Percentiles rank a stretch among this genome's conserved stretches.
Evolutionary conservation across 2,113 vertebrate genomes (phyloP).

Genomic region (Ploceus nigricollis): DNA sequence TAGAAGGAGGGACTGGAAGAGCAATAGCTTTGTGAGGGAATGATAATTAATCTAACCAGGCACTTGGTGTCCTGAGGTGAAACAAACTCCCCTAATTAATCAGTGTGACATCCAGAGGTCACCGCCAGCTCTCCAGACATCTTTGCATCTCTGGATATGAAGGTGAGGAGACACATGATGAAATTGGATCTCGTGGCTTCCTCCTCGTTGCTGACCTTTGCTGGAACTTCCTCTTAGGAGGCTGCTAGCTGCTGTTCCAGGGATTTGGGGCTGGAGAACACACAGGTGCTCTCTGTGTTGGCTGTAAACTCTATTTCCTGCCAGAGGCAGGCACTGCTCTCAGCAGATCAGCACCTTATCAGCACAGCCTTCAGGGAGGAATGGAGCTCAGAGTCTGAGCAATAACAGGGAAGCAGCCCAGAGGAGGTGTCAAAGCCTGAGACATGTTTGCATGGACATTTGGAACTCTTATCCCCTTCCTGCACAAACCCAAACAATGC

Average conservation of each 20-base stretch:
- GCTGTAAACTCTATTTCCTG: fast-evolving
- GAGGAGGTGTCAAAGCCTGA: not conserved
- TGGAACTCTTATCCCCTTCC: not conserved
- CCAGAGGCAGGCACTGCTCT: not conserved
- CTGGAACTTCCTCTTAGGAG: not conserved
- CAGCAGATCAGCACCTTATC: not conserved
- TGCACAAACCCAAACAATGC: not conserved
- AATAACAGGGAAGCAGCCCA: not conserved
- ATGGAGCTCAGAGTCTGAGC: fast-evolving
- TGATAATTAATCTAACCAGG: not conserved
- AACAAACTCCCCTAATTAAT: constrained; percentile 38
- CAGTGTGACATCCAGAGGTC: constrained; percentile 18
- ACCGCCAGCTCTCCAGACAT: not conserved
- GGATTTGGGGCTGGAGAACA: not conserved
- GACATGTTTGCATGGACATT: not conserved
- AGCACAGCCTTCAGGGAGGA: not conserved
- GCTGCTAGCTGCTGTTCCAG: not conserved
- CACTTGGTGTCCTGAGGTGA: not conserved
- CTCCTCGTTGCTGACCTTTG: not conserved
- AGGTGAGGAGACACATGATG: not conserved
- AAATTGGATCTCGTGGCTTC: not conserved
- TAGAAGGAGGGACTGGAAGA: not conserved
- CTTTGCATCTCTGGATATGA: not conserved
- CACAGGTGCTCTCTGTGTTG: not conserved
- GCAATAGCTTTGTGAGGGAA: not conserved